Conservation (phyloP, 2,888 invertebrate genomes). For the Tetragonisca angustula region DNA sequence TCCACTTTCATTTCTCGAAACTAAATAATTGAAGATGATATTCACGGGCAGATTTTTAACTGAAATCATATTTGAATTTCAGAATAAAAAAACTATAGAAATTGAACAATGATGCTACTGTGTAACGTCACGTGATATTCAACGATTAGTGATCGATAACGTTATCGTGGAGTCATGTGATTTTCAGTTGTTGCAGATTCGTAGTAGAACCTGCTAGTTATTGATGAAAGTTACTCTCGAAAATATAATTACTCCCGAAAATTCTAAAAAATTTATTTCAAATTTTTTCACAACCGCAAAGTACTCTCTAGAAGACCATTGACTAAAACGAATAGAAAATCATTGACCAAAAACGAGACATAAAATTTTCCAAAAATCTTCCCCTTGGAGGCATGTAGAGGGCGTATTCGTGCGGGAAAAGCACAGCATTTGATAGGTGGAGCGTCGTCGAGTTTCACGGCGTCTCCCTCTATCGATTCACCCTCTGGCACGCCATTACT, state of each 20-base stretch:
- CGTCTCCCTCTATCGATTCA: constrained; percentile 79
- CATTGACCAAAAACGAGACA: too few species aligned
- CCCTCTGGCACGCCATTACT: constrained; percentile 77
- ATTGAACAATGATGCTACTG: not conserved
- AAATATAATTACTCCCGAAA: not conserved
- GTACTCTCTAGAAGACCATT: not conserved
- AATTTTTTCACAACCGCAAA: not conserved
- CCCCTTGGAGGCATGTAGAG: constrained; percentile 2
- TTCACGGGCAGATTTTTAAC: not conserved
- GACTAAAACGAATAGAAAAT: not conserved
- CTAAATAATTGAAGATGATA: not conserved
- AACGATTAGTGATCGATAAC: too few species aligned
- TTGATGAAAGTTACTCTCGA: too few species aligned
- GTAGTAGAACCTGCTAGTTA: too few species aligned
- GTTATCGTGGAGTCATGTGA: too few species aligned
- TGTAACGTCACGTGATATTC: too few species aligned
- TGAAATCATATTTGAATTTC: not conserved
- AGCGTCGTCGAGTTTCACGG: constrained; percentile 61
- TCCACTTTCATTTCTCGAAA: too few species aligned
- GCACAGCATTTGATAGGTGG: constrained; percentile 50
- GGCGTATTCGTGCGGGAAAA: constrained; percentile 61
- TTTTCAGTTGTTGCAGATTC: too few species aligned
- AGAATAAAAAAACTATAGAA: not conserved
- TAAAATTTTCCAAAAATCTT: not conserved
- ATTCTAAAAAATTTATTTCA: not conserved